Base-by-base conservation (phyloP, 1,140 invertebrate genomes). In the Eciton burchellii region DNA sequence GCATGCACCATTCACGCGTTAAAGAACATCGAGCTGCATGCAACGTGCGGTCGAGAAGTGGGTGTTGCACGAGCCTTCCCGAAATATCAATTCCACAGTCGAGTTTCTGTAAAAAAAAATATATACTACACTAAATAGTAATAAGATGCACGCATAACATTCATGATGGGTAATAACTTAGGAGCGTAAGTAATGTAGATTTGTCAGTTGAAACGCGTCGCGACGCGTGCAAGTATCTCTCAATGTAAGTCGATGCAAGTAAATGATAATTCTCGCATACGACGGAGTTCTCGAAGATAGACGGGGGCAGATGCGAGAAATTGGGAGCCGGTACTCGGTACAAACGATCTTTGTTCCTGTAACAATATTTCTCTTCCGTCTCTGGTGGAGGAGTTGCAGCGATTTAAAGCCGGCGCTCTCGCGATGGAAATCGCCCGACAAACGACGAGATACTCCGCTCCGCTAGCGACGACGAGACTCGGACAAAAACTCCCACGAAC, bases 351-450 rank as follows among this genome's bases (percentile, higher is more conserved):
- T 79, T 79, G 56, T 66, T 79, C 60, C 29, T 60, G 43, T 59
- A 79, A 86, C 81, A 85, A 87, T 86, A 83, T 62, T 87, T 86
- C 84, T 83, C 82, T 87, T 86, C 47, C 56, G 73, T 77, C n/a
- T 77, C n/a, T 45, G 16, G 21, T 47, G 62, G 43, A 65, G 45
- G 54, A 65, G 68, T 87, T 79, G 71, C 45, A 35, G 35, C 54
- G 84, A 54, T 86, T 87, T 87, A 86, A 87, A 87, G 72, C 85
- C 71, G 5, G 0, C n/a, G 63, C 24, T 73, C 72, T 68, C 54
- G 52, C 72, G 72, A 86, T 83, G 84, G 85, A 66, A 86, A 83
- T 87, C 72, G 84, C 70, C 62, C 72, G 21, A 68, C 72, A 52
- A 63, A 83, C 84, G 81, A 66, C 71, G 71, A 83, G 56, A 86